Base-by-base conservation (phyloP, 1,140 invertebrate genomes). In the Mercenaria mercenaria region DNA sequence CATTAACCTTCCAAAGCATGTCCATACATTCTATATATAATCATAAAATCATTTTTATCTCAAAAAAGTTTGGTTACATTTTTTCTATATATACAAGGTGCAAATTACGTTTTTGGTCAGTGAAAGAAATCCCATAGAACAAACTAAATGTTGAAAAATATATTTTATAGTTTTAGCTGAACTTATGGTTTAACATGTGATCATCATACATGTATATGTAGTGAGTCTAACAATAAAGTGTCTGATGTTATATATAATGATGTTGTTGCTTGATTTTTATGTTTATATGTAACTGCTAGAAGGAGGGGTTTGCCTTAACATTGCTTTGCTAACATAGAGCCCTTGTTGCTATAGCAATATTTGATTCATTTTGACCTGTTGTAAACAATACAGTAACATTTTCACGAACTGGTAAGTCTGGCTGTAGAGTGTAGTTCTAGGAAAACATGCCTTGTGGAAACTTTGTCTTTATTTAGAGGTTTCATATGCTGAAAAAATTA, bases 151-250 rank as follows among this genome's bases (percentile, higher is more conserved):
- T 64, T 64, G 1, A 23, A 29, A 64, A 23, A 72, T 72, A 29
- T 72, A 72, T 72, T 39, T 72, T 8, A 39, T 39, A 72, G 34
- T 23, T 39, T 72, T 72, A 72, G 26, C 3, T 32, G n/a, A 8
- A 32, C 61, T 67, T 67, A 32, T 67, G 32, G n/a, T 32, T n/a
- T 37, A 32, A 67, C 26, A 32, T 37, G 37, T 72, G 67, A 72
- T 39, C 67, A 72, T 79, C 47, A 79, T 79, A 20, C 41, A 20
- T 82, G 77, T 81, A 81, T 13, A 50, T 56, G 50, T 67, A 85
- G 83, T 74, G 50, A 84, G 39, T 76, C 83, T 85, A 76, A 85
- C 47, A 74, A 79, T 56, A 74, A 85, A 85, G 32, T 85, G 83
- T 85, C 83, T 74, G 83, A 85, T 85, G 83, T 85, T 69, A 85